Evolutionary conservation across 1,140 invertebrate species (phyloP), one percentile per base, ranked within the genome.

Genomic region (Spodoptera litura): DNA sequence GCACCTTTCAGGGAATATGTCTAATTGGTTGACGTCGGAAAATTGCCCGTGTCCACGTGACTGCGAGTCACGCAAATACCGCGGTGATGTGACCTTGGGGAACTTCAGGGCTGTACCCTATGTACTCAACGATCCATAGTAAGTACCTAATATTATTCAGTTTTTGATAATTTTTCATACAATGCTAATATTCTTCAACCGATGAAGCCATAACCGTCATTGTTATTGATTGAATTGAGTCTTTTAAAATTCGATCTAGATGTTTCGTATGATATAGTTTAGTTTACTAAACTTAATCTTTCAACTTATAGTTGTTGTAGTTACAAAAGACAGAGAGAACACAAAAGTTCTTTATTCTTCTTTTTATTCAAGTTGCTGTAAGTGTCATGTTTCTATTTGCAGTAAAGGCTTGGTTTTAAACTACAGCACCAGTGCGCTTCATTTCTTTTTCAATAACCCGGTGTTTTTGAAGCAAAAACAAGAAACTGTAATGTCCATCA

Each of bases 401-500:
- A 92, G 90, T 71, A 12, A 73, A 0, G 84, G 53, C 0, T 56
- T 91, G 10, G 62, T 75, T 0, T 84, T 90, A 15, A 90, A 85
- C 44, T 78, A 82, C 11, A 91, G 87, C 38, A 85, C 89, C 0
- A 85, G 86, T 0, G 73, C 92, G 9, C 74, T 93, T 81, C 83
- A 89, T 27, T 89, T 94, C 78, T 81, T 74, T 25, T 87, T 92
- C 55, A 80, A 81, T 0, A 83, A 49, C 11, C 38, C 87, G 1
- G 84, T 86, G 6, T 89, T 89, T 62, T 79, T 87, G 1, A 90
- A 85, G 68, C 87, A 88, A 51, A 94, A 91, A 78, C 92, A 94
- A 76, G 92, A 94, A 56, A 94, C 91, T 0, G 89, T 93, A 4
- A 90, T 92, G 82, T 90, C 91, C 0, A 59, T 90, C 20, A 88